phyloP scores from a whole-genome alignment of 1,140 invertebrate genomes.

The Scaptomyza pallida region DNA sequence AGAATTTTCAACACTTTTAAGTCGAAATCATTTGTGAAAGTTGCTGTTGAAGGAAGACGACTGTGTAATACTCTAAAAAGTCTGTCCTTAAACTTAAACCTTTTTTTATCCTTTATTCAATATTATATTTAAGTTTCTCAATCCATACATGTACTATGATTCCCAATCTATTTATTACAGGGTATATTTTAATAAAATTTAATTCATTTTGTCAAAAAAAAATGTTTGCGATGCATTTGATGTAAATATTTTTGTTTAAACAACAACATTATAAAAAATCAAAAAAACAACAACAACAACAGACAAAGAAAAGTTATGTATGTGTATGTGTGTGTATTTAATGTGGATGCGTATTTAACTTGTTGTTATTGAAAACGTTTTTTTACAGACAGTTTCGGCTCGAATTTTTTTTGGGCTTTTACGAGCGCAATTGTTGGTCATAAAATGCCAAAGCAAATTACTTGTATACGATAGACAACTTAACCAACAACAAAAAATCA shows the following conservation, averaged over 20 bases:
- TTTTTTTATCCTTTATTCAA: too few species aligned
- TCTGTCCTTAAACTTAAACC: too few species aligned
- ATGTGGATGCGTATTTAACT: slow-evolving; percentile 12
- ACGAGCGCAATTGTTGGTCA: slow-evolving; percentile 29
- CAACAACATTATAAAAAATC: slow-evolving; percentile 16
- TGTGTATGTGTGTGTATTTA: background rate
- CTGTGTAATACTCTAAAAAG: background rate
- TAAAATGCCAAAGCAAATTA: slow-evolving; percentile 39
- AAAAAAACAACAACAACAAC: background rate
- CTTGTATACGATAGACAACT: slow-evolving; percentile 20
- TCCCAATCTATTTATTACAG: too few species aligned
- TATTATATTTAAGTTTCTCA: too few species aligned
- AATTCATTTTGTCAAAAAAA: background rate
- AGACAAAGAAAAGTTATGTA: slow-evolving; percentile 9
- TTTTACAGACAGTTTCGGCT: slow-evolving; percentile 28
- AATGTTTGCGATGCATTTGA: slow-evolving; percentile 21
- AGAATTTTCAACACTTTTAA: slow-evolving; percentile 9
- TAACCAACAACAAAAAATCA: background rate
- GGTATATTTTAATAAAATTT: too few species aligned
- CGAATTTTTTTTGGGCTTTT: slow-evolving; percentile 18
- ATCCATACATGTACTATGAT: too few species aligned
- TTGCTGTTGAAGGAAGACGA: background rate
- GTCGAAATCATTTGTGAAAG: background rate
- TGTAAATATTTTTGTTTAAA: slow-evolving; percentile 44
- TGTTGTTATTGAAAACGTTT: slow-evolving; percentile 26